Evolutionary conservation across 2,888 invertebrate genomes (phyloP).

Genomic region (Pristionchus arcanus): DNA sequence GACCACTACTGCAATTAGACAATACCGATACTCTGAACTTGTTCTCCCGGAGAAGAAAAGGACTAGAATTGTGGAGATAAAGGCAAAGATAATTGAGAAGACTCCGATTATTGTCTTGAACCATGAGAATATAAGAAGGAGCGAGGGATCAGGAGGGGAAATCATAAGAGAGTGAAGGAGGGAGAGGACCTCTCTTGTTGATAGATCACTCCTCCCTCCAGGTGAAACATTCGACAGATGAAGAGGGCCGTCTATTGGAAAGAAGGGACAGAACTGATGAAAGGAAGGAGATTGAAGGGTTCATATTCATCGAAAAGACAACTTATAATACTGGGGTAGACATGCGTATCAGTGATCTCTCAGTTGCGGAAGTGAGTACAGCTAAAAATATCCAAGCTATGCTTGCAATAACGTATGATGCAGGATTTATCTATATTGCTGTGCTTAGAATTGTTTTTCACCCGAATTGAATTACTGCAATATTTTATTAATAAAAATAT

Average conservation of each 20-base stretch:
- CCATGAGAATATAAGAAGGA: background rate
- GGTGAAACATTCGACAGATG: constrained; percentile 25
- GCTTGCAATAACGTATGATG: background rate
- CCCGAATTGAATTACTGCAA: background rate
- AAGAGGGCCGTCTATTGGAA: background rate
- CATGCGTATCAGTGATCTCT: background rate
- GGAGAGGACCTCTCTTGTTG: constrained; percentile 1
- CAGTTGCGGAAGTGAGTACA: background rate
- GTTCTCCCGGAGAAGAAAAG: constrained; percentile 12
- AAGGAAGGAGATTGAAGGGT: background rate
- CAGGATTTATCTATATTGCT: background rate
- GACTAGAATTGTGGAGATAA: background rate
- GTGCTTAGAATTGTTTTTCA: background rate
- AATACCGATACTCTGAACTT: constrained; percentile 15
- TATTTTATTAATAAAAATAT: background rate
- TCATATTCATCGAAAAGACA: background rate
- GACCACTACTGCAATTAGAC: background rate
- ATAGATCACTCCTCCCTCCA: background rate
- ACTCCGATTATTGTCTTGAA: constrained; percentile 26
- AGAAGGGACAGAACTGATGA: background rate
- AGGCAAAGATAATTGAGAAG: background rate
- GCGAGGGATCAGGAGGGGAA: constrained; percentile 1
- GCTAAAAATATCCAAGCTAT: background rate
- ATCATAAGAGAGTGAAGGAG: constrained; percentile 9
- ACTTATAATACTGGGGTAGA: background rate